Conservation (phyloP, 1,140 invertebrate species). For the Psilanteris sp. region DNA sequence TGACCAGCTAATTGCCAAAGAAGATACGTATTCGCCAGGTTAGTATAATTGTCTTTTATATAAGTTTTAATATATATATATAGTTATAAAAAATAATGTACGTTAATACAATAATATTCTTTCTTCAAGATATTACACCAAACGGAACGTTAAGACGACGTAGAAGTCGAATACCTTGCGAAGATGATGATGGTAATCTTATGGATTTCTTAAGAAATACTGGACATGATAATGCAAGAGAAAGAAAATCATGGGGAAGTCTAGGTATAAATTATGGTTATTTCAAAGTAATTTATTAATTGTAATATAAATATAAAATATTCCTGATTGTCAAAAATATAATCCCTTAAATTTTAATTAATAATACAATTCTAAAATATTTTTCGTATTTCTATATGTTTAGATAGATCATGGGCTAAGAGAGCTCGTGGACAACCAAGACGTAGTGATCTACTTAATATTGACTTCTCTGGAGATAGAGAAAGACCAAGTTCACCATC, state of each 20-base stretch:
- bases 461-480: constrained; percentile 85
- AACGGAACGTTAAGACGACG: constrained; percentile 91
- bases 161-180: constrained; percentile 88
- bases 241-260: constrained; percentile 92
- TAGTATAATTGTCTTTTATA: too few species aligned
- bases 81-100: too few species aligned
- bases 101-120: too few species aligned
- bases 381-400: too few species aligned
- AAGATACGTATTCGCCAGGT: constrained; percentile 88
- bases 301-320: too few species aligned
- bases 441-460: constrained; percentile 83
- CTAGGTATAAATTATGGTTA: constrained; percentile 83
- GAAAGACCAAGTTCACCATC: constrained; percentile 87
- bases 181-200: constrained; percentile 90
- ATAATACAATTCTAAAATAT: too few species aligned
- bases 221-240: constrained; percentile 86
- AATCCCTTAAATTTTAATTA: too few species aligned
- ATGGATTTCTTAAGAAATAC: constrained; percentile 91
- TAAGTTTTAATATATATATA: neutral
- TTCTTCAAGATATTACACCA: constrained; percentile 87
- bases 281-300: too few species aligned
- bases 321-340: too few species aligned
- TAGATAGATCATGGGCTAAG: constrained; percentile 93
- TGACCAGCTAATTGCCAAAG: constrained; percentile 80
- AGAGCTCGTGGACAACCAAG: constrained; percentile 86